Evolutionary conservation across 2,797 vertebrate species (phyloP), one percentile per base, ranked within the genome.

Genomic region (Amblyopsis hoosieri): DNA sequence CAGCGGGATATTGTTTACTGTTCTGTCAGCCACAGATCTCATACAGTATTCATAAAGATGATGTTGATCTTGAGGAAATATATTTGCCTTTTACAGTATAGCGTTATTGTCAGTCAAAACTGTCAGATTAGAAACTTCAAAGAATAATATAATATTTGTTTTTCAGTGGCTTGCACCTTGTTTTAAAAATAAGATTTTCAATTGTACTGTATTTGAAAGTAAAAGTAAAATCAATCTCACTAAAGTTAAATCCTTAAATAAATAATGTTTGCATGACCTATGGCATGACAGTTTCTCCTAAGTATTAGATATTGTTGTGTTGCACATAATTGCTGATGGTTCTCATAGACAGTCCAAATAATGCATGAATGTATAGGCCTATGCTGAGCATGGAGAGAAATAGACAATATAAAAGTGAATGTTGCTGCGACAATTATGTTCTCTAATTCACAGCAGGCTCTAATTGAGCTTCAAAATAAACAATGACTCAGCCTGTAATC

Each of bases 11-110:
- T 82, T 82, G 88, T 87, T 89, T 86, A 79, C 84, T 72, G 65
- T 67, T 83, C 71, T 69, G 83, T 88, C 80, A 62, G 33, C 62
- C 60, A 55, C 67, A 78, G 77, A 86, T 83, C 72, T 89, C 80
- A 85, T 89, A 88, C 82, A 88, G 87, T 86, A 80, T 88, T 90
- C 66, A 89, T 87, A 87, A 87, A 90, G 84, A 85, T 8, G 33
- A 6, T 37, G 86, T 84, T 91, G 89, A 85, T 85, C 79, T 81
- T 45, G 66, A 74, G 72, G 67, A 80, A 68, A 79, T 80, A 77
- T 79, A 76, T 72, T 71, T 67, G 76, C 79, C 75, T 29, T 29
- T 80, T 67, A 83, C 74, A 64, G 75, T 60, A 51, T 51, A 65
- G 60, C 19, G 72, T 80, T 80, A 82, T 81, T 84, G 79, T 81